These are phyloP conservation scores for Harpalus rubripes DNA, from an alignment of 2,888 invertebrate genomes.

Conservation along the genomic window DNA sequence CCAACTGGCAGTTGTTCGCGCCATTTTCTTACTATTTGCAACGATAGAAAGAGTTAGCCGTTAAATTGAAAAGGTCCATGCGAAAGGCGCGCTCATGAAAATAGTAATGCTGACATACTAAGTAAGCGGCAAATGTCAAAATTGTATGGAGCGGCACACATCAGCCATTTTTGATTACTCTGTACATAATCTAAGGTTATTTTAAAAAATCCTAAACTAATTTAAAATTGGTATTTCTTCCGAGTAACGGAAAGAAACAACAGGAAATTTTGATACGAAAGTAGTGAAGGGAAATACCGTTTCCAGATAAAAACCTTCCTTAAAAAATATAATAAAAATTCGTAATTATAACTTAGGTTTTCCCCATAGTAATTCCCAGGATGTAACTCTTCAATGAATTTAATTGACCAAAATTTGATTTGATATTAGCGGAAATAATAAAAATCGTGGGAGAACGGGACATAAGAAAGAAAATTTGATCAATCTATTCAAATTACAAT, in stretches of 20 bases:
- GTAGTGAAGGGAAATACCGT: constrained; percentile 26
- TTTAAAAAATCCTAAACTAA: neutral
- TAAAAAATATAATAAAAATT: constrained; percentile 11
- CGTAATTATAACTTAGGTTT: neutral
- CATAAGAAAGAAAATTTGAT: constrained; percentile 3
- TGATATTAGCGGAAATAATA: constrained; percentile 6
- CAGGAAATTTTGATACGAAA: constrained; percentile 13
- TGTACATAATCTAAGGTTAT: no score
- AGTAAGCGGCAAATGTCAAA: no score
- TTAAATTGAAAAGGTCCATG: no score
- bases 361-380: constrained; percentile 4
- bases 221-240: neutral
- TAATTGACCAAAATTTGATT: constrained; percentile 3
- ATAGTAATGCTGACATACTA: no score
- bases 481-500: constrained; percentile 22
- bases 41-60: no score
- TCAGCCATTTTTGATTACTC: no score
- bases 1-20: no score
- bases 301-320: constrained; percentile 23
- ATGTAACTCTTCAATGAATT: neutral
- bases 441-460: neutral
- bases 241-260: neutral
- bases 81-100: no score
- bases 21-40: no score
- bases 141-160: no score